These are phyloP conservation scores for Heteromyza rotundicornis DNA, from an alignment of 2,888 invertebrate genomes.

Conservation along the genomic window DNA sequence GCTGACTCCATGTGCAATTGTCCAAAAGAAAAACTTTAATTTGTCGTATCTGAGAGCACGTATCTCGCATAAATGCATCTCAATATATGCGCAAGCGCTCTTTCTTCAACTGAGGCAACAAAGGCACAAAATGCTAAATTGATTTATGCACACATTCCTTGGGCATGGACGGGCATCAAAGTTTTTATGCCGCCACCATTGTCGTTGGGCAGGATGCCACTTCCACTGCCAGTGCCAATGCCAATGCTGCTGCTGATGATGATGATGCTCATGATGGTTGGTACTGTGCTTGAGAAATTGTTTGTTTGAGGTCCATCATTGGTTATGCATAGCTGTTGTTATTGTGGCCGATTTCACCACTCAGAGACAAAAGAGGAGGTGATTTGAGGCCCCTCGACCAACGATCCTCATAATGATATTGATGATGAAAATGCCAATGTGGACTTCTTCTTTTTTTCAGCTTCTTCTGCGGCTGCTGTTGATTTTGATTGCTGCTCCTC, in stretches of 20 bases:
- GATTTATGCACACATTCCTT: constrained; percentile 1
- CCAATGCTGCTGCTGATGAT: not conserved
- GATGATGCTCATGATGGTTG: no score
- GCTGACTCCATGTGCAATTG: not conserved
- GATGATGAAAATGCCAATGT: no score
- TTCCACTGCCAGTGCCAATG: no score
- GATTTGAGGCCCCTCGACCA: no score
- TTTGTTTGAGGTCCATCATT: not conserved
- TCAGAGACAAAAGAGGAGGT: not conserved
- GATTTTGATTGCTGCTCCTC: not conserved
- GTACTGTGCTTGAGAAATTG: constrained; percentile 4
- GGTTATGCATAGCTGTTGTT: not conserved
- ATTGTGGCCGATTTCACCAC: no score
- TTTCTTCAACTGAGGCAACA: not conserved
- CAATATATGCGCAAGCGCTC: not conserved
- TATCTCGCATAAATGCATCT: not conserved
- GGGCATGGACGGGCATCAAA: not conserved
- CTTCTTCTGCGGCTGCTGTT: no score
- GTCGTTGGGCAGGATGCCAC: not conserved
- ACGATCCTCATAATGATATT: no score
- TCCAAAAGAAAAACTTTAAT: not conserved
- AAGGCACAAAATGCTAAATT: not conserved
- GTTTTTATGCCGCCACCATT: not conserved
- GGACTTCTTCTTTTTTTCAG: no score
- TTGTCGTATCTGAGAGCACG: not conserved